A percentile compares a stretch with the other conserved stretches of the same genome.
phyloP scores from a whole-genome alignment of 2,113 vertebrate genomes.

The Zosterops japonicus region DNA sequence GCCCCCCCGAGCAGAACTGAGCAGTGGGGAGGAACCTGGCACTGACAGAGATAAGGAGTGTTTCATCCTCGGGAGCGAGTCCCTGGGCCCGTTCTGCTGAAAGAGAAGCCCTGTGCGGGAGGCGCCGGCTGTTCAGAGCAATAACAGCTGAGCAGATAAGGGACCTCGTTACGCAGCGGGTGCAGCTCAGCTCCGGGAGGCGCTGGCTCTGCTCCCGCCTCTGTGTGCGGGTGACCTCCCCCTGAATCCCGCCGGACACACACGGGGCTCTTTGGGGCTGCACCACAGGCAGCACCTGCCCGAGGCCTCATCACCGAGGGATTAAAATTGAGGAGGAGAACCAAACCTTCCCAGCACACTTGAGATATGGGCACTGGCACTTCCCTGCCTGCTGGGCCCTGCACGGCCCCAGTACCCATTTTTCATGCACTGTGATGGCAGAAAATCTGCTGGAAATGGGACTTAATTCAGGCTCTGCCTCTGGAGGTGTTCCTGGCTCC shows the following conservation, averaged over 20 bases:
- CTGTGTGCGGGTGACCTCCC: background rate
- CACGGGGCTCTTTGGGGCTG: background rate
- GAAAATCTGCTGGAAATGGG: background rate
- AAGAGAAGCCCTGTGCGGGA: background rate
- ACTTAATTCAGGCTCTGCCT: background rate
- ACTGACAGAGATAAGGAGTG: background rate
- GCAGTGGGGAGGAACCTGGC: background rate
- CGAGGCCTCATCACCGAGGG: background rate
- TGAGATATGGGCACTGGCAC: accelerated
- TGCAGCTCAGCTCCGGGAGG: background rate
- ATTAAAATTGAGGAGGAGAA: background rate
- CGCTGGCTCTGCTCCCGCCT: background rate
- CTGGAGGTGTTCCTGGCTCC: conserved; percentile 4
- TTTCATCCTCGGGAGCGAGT: background rate
- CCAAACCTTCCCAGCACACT: background rate
- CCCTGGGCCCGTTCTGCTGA: background rate
- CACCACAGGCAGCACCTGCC: background rate
- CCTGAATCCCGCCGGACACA: background rate
- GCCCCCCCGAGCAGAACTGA: background rate
- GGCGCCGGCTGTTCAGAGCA: background rate
- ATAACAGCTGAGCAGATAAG: accelerated
- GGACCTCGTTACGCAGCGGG: accelerated
- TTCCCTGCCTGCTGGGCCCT: background rate
- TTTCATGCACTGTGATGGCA: background rate
- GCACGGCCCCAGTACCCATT: background rate